phyloP scores from a whole-genome alignment of 1,140 invertebrate genomes.

The Plodia interpunctella region DNA sequence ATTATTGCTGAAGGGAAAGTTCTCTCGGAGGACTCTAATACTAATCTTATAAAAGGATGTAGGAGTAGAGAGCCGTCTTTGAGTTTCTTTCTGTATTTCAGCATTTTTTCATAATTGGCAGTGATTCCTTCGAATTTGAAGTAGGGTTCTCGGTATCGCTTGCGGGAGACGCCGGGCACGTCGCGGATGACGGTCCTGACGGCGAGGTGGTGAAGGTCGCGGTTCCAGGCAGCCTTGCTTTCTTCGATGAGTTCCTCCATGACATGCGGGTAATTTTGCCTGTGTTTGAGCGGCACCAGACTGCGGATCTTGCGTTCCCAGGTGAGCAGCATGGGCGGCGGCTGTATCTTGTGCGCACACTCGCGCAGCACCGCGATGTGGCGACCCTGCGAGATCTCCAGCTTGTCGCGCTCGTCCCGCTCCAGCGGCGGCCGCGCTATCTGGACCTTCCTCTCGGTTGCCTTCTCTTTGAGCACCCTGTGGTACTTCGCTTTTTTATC shows the following conservation, averaged over 20 bases:
- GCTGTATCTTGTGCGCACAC: conserved; percentile 58
- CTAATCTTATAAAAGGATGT: conserved; percentile 80
- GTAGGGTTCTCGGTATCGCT: conserved; percentile 62
- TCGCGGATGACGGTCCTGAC: conserved; percentile 73
- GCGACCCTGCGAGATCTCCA: conserved; percentile 57
- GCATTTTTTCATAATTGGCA: conserved; percentile 77
- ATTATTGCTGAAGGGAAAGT: conserved; percentile 77
- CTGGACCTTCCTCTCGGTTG: conserved; percentile 49
- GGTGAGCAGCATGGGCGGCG: conserved; percentile 65
- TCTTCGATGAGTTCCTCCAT: conserved; percentile 71
- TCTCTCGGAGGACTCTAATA: conserved; percentile 77
- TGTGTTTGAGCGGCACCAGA: conserved; percentile 61
- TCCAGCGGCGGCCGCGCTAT: conserved; percentile 41
- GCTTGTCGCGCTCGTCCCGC: conserved; percentile 40
- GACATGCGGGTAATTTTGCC: conserved; percentile 53
- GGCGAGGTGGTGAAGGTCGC: conserved; percentile 69
- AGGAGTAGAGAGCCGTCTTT: conserved; percentile 75
- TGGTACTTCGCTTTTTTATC: conserved; percentile 61
- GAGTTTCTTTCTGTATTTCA: conserved; percentile 77
- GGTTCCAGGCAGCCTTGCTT: conserved; percentile 70
- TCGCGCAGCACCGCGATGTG: conserved; percentile 59
- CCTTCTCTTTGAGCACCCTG: conserved; percentile 57
- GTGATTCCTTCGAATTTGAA: conserved; percentile 80
- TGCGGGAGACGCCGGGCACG: conserved; percentile 54
- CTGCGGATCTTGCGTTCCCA: conserved; percentile 75